Conservation (phyloP, 2,888 invertebrate genomes). For the Corbicula japonica region DNA sequence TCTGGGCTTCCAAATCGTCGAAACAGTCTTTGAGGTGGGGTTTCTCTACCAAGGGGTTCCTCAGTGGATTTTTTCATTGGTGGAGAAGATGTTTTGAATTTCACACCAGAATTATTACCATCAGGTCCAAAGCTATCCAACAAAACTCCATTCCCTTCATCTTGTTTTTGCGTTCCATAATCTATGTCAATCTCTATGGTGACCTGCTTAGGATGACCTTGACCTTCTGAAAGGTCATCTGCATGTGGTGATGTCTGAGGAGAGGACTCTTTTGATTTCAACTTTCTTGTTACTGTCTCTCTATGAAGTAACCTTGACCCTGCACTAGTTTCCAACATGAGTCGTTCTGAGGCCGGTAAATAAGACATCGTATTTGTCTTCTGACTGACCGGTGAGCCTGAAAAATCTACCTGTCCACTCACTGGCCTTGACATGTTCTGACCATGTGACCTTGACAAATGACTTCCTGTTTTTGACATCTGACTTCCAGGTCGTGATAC, state of each 20-base stretch:
- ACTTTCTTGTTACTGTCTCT: slow-evolving; percentile 65
- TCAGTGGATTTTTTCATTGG: slow-evolving; percentile 27
- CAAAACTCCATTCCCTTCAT: slow-evolving; percentile 35
- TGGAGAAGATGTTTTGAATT: slow-evolving; percentile 35
- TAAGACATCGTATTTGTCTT: slow-evolving; percentile 58
- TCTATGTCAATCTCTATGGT: slow-evolving; percentile 41
- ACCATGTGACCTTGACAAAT: slow-evolving; percentile 57
- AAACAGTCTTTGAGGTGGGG: slow-evolving; percentile 58
- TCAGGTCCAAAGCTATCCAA: slow-evolving; percentile 70
- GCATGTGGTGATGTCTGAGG: slow-evolving; percentile 14
- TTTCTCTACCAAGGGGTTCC: slow-evolving; percentile 49
- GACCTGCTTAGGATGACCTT: too few species aligned
- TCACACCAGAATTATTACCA: slow-evolving; percentile 56
- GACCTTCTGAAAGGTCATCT: neutral
- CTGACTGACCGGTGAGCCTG: slow-evolving; percentile 32
- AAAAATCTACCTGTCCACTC: slow-evolving; percentile 50
- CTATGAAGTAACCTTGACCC: slow-evolving; percentile 70
- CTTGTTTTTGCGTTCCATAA: slow-evolving; percentile 35
- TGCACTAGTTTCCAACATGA: slow-evolving; percentile 62
- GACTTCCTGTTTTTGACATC: slow-evolving; percentile 59
- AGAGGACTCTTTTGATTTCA: slow-evolving; percentile 51
- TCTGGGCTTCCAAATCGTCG: slow-evolving; percentile 63
- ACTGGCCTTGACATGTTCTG: slow-evolving; percentile 48
- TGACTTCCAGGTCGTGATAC: slow-evolving; percentile 64
- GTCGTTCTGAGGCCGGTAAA: slow-evolving; percentile 68